These are phyloP conservation scores for Phalacrocorax aristotelis DNA, from an alignment of 2,113 vertebrate species.

Conservation along the genomic window DNA sequence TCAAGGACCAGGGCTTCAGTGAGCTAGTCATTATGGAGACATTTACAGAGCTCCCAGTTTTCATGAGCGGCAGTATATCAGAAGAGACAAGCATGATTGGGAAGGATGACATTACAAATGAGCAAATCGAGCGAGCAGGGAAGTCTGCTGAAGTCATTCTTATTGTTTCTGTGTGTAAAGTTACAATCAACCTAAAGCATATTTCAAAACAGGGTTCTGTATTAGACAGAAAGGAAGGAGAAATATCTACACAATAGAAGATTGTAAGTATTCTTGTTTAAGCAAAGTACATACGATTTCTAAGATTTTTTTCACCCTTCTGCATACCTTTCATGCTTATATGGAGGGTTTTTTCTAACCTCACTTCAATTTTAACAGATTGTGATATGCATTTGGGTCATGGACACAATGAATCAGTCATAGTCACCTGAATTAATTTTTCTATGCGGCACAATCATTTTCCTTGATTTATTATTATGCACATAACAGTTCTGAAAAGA, in stretches of 20 bases:
- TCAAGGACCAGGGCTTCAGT: background rate
- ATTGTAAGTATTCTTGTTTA: background rate
- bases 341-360: background rate
- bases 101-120: slow-evolving; percentile 8
- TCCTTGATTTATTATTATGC: background rate
- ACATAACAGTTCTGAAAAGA: background rate
- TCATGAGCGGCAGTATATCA: slow-evolving; percentile 10
- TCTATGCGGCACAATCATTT: background rate
- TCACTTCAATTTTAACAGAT: background rate
- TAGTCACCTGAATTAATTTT: background rate
- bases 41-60: slow-evolving; percentile 12
- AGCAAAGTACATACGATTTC: background rate
- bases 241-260: background rate
- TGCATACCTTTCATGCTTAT: background rate
- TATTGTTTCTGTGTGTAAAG: background rate
- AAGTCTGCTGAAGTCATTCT: background rate
- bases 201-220: background rate
- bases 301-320: background rate
- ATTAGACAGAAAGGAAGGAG: background rate
- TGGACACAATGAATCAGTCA: background rate
- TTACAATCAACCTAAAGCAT: background rate
- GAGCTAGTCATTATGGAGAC: slow-evolving; percentile 18
- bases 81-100: slow-evolving; percentile 7
- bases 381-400: background rate
- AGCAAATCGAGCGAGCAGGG: accelerated